Percentiles rank a stretch among this genome's conserved stretches.
phyloP scores from a whole-genome alignment of 1,140 invertebrate species.

The Pachypeltis micranthus region DNA sequence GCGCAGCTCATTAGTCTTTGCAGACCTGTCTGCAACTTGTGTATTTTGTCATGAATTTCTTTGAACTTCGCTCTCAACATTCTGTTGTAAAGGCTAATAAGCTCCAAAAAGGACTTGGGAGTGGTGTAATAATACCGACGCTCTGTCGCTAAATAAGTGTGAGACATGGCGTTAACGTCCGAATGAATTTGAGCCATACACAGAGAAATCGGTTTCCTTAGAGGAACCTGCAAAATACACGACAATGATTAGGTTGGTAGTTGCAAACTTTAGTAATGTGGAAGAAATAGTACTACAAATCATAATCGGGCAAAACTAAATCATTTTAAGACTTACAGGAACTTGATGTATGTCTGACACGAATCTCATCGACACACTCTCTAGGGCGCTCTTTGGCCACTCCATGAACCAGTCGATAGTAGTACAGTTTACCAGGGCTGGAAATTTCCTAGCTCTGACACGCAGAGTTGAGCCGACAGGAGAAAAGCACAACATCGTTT shows the following conservation, averaged over 20 bases:
- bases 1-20: conserved; percentile 73
- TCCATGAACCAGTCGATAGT: conserved; percentile 93
- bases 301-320: neutral
- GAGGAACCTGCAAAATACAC: conserved; percentile 34
- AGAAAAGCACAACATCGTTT: conserved; percentile 85
- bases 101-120: conserved; percentile 88
- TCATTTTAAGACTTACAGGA: conserved; percentile 36
- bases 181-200: conserved; percentile 88
- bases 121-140: conserved; percentile 89
- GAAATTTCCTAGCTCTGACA: conserved; percentile 79
- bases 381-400: conserved; percentile 83
- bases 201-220: conserved; percentile 54
- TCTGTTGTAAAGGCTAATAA: conserved; percentile 77
- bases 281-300: neutral
- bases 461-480: conserved; percentile 77
- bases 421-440: conserved; percentile 83
- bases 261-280: neutral
- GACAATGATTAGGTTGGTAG: neutral
- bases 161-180: conserved; percentile 75
- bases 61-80: conserved; percentile 62
- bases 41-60: conserved; percentile 63
- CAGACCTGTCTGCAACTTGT: conserved; percentile 72
- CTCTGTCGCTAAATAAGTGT: conserved; percentile 71
- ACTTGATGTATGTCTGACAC: conserved; percentile 60
- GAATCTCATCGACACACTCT: conserved; percentile 77